Conservation (phyloP, 2,797 vertebrate species). For the Ptychobarbus kaznakovi region DNA sequence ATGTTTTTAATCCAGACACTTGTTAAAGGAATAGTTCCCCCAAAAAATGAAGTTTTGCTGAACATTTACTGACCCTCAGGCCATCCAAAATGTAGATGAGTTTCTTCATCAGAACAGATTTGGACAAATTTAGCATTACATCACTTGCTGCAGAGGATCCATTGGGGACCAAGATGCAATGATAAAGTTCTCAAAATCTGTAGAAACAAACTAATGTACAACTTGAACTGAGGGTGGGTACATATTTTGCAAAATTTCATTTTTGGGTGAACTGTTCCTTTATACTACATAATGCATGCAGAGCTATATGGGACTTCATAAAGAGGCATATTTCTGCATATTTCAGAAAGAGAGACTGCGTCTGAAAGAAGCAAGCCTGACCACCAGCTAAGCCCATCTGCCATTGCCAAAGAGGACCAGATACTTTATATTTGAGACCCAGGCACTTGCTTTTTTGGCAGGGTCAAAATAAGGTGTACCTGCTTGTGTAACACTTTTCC, state of each 20-base stretch:
- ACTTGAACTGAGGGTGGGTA: background rate
- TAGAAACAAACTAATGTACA: background rate
- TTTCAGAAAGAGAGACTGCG: constrained; percentile 92
- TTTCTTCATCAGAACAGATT: background rate
- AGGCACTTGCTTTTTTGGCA: background rate
- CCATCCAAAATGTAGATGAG: background rate
- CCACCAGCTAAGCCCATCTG: constrained; percentile 72
- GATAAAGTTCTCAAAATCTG: background rate
- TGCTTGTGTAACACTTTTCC: background rate
- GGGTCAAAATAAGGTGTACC: background rate
- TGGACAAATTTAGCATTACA: background rate
- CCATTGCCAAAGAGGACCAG: background rate
- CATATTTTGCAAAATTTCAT: background rate
- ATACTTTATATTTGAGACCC: background rate
- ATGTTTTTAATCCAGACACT: background rate
- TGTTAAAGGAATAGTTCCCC: background rate
- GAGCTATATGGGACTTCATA: background rate
- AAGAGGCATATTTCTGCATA: background rate
- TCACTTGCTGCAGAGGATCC: background rate
- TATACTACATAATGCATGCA: background rate
- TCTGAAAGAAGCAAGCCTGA: constrained; percentile 88
- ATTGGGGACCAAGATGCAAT: background rate
- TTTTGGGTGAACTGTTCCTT: background rate
- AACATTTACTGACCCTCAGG: background rate
- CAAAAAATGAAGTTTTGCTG: background rate